Evolutionary conservation across 2,797 vertebrate genomes (phyloP).

Genomic region (Ctenochaetus hawaiiensis): DNA sequence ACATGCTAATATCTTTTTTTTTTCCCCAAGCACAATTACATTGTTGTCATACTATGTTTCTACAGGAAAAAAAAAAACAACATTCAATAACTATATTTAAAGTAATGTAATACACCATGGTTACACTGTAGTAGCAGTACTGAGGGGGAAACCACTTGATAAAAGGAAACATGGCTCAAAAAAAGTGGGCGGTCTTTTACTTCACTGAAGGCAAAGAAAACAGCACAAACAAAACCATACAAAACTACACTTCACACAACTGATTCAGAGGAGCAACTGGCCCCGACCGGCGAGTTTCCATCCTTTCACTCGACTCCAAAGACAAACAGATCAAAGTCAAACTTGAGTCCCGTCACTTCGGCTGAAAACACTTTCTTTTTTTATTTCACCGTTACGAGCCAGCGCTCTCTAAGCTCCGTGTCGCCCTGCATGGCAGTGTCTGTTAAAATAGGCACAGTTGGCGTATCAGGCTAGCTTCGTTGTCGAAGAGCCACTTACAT

Average conservation of each 20-base stretch:
- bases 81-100: constrained; percentile 85
- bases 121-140: constrained; percentile 81
- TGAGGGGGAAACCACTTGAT: constrained; percentile 76
- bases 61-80: constrained; percentile 71
- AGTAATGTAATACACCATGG: constrained; percentile 81
- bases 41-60: constrained; percentile 76
- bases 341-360: constrained; percentile 51
- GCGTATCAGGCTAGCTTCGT: constrained; percentile 86
- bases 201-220: constrained; percentile 87
- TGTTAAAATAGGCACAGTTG: constrained; percentile 88
- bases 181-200: constrained; percentile 83
- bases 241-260: constrained; percentile 78
- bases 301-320: constrained; percentile 28
- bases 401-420: constrained; percentile 71
- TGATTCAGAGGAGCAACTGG: constrained; percentile 68
- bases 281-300: constrained; percentile 62
- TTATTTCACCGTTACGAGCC: constrained; percentile 69
- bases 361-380: constrained; percentile 48
- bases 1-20: constrained; percentile 77
- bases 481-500: constrained; percentile 81
- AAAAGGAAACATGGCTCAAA: constrained; percentile 83
- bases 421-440: constrained; percentile 81
- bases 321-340: constrained; percentile 36
- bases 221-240: constrained; percentile 79
- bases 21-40: constrained; percentile 79